phyloP scores from a whole-genome alignment of 2,797 vertebrate genomes.

The Hydrophis major region DNA sequence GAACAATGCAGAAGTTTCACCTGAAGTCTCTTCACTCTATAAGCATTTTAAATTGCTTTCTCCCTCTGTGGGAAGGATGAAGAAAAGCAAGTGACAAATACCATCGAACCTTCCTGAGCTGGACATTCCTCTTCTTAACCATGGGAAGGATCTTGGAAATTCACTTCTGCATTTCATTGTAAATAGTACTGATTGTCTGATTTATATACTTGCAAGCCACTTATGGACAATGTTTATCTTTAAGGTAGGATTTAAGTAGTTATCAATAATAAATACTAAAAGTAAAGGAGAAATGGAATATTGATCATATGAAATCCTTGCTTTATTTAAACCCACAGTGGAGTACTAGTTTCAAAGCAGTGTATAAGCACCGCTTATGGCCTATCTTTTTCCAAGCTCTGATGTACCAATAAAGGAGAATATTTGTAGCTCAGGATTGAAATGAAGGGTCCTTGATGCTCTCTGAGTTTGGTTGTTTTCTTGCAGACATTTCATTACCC shows the following conservation, averaged over 20 bases:
- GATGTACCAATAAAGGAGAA: not conserved
- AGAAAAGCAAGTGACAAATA: not conserved
- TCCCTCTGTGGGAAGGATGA: not conserved
- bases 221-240: not conserved
- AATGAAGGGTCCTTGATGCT: not conserved
- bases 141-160: not conserved
- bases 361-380: not conserved
- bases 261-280: not conserved
- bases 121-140: not conserved
- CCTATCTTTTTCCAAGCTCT: not conserved
- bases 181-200: not conserved
- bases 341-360: constrained; percentile 13
- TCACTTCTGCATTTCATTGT: not conserved
- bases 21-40: constrained; percentile 17
- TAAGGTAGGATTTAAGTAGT: not conserved
- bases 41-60: constrained; percentile 16
- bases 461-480: not conserved
- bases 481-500: not conserved
- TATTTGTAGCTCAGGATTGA: not conserved
- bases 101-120: not conserved
- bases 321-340: not conserved
- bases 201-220: not conserved
- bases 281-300: not conserved
- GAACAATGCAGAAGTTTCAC: not conserved
- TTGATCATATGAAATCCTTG: not conserved